These are phyloP conservation scores for Tachysurus fulvidraco DNA, from an alignment of 2,113 vertebrate genomes.

Conservation along the genomic window DNA sequence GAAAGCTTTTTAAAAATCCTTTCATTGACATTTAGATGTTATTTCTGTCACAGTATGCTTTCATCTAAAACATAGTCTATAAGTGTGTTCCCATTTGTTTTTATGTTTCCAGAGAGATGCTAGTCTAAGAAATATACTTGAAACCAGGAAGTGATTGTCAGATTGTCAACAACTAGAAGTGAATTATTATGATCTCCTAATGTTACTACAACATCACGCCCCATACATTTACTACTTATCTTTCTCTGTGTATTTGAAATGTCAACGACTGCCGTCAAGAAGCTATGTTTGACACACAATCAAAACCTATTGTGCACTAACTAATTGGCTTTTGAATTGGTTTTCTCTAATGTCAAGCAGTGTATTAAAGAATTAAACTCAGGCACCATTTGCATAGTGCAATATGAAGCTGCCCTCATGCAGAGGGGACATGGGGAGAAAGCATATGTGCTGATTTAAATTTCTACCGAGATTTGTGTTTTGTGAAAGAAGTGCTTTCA, in stretches of 20 bases:
- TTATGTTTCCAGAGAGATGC: neutral
- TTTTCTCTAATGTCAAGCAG: conserved; percentile 49
- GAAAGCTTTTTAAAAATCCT: conserved; percentile 14
- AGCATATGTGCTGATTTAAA: conserved; percentile 39
- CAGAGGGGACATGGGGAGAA: conserved; percentile 3
- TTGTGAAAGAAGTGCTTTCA: conserved; percentile 33
- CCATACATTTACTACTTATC: conserved; percentile 19
- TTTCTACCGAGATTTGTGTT: conserved; percentile 34
- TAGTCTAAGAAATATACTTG: conserved; percentile 4
- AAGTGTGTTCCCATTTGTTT: neutral
- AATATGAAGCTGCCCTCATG: conserved; percentile 31
- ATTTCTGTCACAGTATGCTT: conserved; percentile 9
- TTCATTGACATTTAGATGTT: conserved; percentile 23
- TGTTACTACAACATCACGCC: conserved; percentile 6
- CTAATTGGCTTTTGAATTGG: conserved; percentile 46
- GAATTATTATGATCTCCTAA: conserved; percentile 23
- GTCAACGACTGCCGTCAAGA: conserved; percentile 18
- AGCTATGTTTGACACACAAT: conserved; percentile 35
- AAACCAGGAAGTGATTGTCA: neutral
- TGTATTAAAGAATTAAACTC: conserved; percentile 49
- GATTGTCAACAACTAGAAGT: neutral
- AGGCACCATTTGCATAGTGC: conserved; percentile 39
- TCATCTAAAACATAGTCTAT: conserved; percentile 1
- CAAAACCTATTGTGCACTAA: conserved; percentile 40
- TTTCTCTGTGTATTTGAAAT: conserved; percentile 26